Percentiles rank a stretch among this genome's conserved stretches.
Evolutionary conservation across 2,797 vertebrate genomes (phyloP).

Genomic region (Gymnothorax javanicus): DNA sequence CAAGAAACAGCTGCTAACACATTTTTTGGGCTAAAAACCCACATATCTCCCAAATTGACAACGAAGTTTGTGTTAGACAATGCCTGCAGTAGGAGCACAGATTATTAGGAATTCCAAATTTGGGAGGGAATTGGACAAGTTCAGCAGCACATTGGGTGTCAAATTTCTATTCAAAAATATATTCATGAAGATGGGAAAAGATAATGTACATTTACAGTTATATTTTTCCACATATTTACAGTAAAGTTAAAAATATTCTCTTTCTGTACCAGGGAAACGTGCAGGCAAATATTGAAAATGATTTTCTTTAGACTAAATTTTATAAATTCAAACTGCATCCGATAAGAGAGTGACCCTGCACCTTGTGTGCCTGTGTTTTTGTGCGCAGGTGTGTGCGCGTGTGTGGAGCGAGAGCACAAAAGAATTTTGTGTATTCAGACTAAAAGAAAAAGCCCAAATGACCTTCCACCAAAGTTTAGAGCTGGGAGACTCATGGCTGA

Average conservation of each 20-base stretch:
- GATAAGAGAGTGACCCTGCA: not conserved
- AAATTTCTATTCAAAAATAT: no score
- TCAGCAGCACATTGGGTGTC: no score
- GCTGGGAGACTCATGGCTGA: not conserved
- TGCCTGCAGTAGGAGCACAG: no score
- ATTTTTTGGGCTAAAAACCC: no score
- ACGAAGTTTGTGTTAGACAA: no score
- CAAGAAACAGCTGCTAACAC: no score
- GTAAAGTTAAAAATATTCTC: not conserved
- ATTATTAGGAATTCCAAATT: no score
- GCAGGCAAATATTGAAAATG: not conserved
- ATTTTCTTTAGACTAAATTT: not conserved
- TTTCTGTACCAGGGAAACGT: not conserved
- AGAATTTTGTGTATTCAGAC: not conserved
- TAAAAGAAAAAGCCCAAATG: not conserved
- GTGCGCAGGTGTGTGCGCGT: not conserved
- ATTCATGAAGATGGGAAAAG: not conserved
- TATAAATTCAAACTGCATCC: not conserved
- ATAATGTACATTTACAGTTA: not conserved
- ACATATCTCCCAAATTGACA: no score
- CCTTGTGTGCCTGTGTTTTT: not conserved
- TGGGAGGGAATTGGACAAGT: no score
- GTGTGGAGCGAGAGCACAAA: not conserved
- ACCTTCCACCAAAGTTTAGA: conserved; percentile 4
- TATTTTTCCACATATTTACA: not conserved